phyloP scores from a whole-genome alignment of 2,888 invertebrate genomes.

The Nectonema munidae region DNA sequence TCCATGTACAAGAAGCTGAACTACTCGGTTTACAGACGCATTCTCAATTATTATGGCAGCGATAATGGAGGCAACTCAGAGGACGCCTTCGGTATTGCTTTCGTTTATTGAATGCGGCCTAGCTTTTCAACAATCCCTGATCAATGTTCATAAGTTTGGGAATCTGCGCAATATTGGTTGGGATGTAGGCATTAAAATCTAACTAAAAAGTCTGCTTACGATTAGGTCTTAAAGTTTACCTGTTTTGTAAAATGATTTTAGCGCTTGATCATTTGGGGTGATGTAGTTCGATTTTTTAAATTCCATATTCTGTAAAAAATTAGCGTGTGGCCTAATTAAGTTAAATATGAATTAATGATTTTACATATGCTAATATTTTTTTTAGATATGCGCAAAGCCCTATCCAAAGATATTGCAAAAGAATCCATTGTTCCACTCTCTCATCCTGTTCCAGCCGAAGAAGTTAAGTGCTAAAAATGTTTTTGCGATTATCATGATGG shows the following conservation, averaged over 20 bases:
- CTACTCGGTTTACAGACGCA: constrained; percentile 74
- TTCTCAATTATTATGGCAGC: constrained; percentile 85
- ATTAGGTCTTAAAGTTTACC: too few species aligned
- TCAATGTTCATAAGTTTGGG: background rate
- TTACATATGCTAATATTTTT: constrained; percentile 10
- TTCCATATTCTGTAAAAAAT: too few species aligned
- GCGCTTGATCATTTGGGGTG: too few species aligned
- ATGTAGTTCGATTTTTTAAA: too few species aligned
- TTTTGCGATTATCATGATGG: too few species aligned
- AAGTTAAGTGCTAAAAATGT: constrained; percentile 53
- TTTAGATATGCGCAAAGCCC: constrained; percentile 85
- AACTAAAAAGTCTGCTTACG: too few species aligned
- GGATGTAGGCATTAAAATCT: background rate
- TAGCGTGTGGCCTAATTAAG: too few species aligned
- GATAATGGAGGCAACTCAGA: constrained; percentile 45
- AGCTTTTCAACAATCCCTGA: too few species aligned
- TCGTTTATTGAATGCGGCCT: too few species aligned
- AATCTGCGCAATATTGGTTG: background rate
- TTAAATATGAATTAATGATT: too few species aligned
- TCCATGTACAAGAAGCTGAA: constrained; percentile 83
- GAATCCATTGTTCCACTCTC: constrained; percentile 63
- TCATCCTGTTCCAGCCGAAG: constrained; percentile 75
- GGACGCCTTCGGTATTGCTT: constrained; percentile 58
- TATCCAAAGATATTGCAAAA: constrained; percentile 57
- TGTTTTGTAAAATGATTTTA: constrained; percentile 15